These are phyloP conservation scores for Cyanoderma ruficeps DNA, from an alignment of 2,113 vertebrate genomes.

Conservation along the genomic window DNA sequence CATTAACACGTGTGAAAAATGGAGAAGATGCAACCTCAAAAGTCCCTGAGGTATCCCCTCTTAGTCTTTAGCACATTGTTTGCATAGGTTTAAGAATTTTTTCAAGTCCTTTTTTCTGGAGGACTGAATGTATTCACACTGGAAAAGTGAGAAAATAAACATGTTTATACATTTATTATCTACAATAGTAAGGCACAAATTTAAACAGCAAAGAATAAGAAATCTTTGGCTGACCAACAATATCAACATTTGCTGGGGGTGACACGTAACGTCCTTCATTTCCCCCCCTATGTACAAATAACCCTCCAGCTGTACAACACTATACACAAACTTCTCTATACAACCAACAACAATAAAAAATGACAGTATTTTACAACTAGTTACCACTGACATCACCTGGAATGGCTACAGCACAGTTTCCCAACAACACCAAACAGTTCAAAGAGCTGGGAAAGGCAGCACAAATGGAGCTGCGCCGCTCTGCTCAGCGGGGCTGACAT, in stretches of 20 bases:
- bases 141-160: slow-evolving; percentile 33
- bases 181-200: slow-evolving; percentile 83
- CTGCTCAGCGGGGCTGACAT: background rate
- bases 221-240: slow-evolving; percentile 78
- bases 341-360: slow-evolving; percentile 18
- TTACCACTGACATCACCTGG: slow-evolving; percentile 13
- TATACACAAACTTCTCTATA: slow-evolving; percentile 44
- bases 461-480: accelerated
- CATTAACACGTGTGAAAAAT: background rate
- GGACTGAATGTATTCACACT: slow-evolving; percentile 15
- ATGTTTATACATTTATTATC: slow-evolving; percentile 79
- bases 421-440: background rate
- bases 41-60: background rate
- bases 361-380: slow-evolving; percentile 48
- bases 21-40: background rate
- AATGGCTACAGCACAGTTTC: slow-evolving; percentile 48
- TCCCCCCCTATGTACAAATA: slow-evolving; percentile 52
- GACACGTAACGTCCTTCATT: background rate
- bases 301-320: slow-evolving; percentile 42
- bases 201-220: slow-evolving; percentile 77
- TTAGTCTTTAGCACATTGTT: background rate
- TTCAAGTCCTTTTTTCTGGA: background rate
- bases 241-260: slow-evolving; percentile 48
- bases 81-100: background rate
- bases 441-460: background rate